phyloP scores from a whole-genome alignment of 2,113 vertebrate species.

The Odontesthes bonariensis region DNA sequence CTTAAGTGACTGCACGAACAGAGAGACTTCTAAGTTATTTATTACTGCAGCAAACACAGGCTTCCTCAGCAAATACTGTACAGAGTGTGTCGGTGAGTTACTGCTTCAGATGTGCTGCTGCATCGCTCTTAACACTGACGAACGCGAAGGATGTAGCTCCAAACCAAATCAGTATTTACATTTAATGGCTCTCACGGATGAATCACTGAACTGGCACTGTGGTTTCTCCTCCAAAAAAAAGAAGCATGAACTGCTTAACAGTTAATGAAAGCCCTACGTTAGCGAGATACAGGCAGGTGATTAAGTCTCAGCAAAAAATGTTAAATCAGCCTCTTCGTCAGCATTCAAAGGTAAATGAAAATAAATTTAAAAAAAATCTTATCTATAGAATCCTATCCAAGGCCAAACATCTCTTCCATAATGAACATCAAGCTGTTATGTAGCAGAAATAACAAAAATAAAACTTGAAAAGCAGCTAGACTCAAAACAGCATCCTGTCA shows the following conservation, averaged over 20 bases:
- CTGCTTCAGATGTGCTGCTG: conserved; percentile 42
- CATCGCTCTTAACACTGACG: conserved; percentile 25
- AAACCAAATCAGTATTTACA: conserved; percentile 23
- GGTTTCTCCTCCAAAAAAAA: conserved; percentile 2
- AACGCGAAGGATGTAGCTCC: not conserved
- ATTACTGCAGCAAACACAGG: conserved; percentile 79
- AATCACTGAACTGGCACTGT: conserved; percentile 8
- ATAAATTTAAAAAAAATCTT: too few relatives aligned
- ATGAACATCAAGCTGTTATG: not conserved
- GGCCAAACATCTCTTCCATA: not conserved
- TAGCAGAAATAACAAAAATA: not conserved
- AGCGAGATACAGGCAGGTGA: too few relatives aligned
- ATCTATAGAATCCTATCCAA: too few relatives aligned
- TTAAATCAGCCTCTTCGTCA: too few relatives aligned
- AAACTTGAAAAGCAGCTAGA: not conserved
- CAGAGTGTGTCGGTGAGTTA: conserved; percentile 41
- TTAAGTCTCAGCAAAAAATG: too few relatives aligned
- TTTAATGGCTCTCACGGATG: conserved; percentile 29
- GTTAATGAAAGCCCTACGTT: not conserved
- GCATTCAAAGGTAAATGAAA: too few relatives aligned
- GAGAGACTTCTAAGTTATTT: conserved; percentile 81
- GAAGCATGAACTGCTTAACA: conserved; percentile 20
- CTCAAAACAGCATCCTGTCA: not conserved
- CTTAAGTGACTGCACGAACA: conserved; percentile 72
- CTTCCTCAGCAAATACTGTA: conserved; percentile 68